Conservation (phyloP, 64 coral and sea anemone species). For the Astreopora myriophthalma region DNA sequence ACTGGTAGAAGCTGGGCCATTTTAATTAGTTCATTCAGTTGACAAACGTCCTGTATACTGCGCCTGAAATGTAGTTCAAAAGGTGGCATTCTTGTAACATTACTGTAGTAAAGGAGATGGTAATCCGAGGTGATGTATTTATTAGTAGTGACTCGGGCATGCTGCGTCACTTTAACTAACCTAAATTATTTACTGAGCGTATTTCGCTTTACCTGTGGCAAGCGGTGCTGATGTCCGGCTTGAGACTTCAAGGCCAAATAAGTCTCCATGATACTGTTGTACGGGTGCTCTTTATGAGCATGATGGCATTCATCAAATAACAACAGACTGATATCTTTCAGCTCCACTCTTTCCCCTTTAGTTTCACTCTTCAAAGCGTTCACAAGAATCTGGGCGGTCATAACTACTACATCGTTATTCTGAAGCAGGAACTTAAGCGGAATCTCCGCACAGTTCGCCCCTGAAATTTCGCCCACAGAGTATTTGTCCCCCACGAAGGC, state of each 20-base stretch:
- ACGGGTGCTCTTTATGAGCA: slow-evolving; percentile 82
- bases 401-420: slow-evolving; percentile 63
- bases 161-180: too few relatives aligned
- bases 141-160: too few relatives aligned
- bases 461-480: slow-evolving; percentile 69
- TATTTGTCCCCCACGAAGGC: slow-evolving; percentile 65
- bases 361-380: slow-evolving; percentile 40
- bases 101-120: too few relatives aligned
- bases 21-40: too few relatives aligned
- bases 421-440: slow-evolving; percentile 49
- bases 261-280: slow-evolving; percentile 84
- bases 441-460: slow-evolving; percentile 52
- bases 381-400: slow-evolving; percentile 85
- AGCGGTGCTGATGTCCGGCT: neutral
- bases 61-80: too few relatives aligned
- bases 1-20: too few relatives aligned
- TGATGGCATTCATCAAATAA: slow-evolving; percentile 97
- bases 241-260: slow-evolving; percentile 64
- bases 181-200: too few relatives aligned
- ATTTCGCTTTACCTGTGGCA: slow-evolving; percentile 42
- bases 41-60: too few relatives aligned
- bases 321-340: slow-evolving; percentile 57
- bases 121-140: too few relatives aligned
- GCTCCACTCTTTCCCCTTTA: neutral
- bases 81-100: too few relatives aligned